Base-by-base conservation (phyloP, 2,113 vertebrate species). In the Chinchilla lanigera region DNA sequence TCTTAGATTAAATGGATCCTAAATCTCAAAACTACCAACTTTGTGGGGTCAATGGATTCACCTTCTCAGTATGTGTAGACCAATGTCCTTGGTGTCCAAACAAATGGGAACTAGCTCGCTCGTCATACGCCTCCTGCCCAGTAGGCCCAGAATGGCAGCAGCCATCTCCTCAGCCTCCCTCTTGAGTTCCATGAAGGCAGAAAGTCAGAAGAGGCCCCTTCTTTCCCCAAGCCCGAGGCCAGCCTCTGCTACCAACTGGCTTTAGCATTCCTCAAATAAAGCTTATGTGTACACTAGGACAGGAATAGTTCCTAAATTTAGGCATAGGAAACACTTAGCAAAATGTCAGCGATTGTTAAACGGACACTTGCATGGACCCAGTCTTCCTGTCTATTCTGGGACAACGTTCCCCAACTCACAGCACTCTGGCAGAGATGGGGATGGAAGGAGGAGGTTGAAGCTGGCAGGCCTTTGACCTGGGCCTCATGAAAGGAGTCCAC, bases 1-100 rank as follows among this genome's bases (percentile, higher is more conserved):
- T 93, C 73, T 97, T 87, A 88, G 44, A 93, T 91, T 84, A 26
- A 97, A 82, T 65, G 50, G 38, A 84, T 69, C 81, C 26, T 28
- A 89, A 80, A 91, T 96, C 38, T 77, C 56, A 69, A 93, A 80
- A 81, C 41, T 61, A 91, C 38, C 54, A 56, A 84, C 78, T 94
- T 65, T 73, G 4, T 80, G 65, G 58, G 52, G 54, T 77, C n/a
- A 28, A 75, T 30, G n/a, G 56, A 41, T 58, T 41, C 16, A 93
- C 56, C 61, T 54, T 94, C 84, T 95, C 56, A 83, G 47, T 65
- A 41, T 38, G 35, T 83, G 20, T 93, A 93, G 47, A 47, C 50
- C 63, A 82, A 56, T 14, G 22, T 69, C 28, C n/a, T 65, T 82
- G 38, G 67, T 71, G 3, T 83, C 50, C 86, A 89, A 95, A 90